Conservation (phyloP, 2,113 vertebrate genomes). For the Gambusia holbrooki region DNA sequence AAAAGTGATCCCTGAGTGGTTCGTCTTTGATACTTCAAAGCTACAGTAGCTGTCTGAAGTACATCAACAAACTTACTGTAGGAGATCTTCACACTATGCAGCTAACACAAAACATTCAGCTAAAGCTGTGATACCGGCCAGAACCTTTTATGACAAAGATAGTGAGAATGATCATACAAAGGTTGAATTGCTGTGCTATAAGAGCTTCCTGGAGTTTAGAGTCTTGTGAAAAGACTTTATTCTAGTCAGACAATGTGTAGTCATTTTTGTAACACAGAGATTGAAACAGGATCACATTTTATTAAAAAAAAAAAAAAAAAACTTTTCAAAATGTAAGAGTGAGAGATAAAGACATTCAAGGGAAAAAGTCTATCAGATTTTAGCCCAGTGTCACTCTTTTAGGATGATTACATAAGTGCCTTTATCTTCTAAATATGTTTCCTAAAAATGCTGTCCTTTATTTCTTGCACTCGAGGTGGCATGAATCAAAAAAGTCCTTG, state of each 20-base stretch:
- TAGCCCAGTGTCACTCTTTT: constrained; percentile 32
- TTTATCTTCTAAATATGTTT: constrained; percentile 65
- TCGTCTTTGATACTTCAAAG: constrained; percentile 64
- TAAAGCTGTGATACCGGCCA: constrained; percentile 32
- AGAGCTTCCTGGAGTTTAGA: constrained; percentile 62
- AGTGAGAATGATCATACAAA: neutral
- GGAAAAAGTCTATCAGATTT: constrained; percentile 44
- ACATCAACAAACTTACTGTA: constrained; percentile 49
- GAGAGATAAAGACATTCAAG: constrained; percentile 28
- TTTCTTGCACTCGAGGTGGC: constrained; percentile 64
- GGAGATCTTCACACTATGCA: constrained; percentile 42
- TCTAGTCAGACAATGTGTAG: constrained; percentile 43
- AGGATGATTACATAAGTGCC: constrained; percentile 56
- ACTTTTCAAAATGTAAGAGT: constrained; percentile 15
- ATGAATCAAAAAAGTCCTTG: constrained; percentile 61
- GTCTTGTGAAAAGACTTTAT: constrained; percentile 44
- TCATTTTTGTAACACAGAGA: constrained; percentile 45
- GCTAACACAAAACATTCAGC: constrained; percentile 42
- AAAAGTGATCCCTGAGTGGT: constrained; percentile 33
- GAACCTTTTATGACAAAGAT: constrained; percentile 29
- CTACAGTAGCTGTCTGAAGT: constrained; percentile 55
- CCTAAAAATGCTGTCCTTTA: constrained; percentile 64
- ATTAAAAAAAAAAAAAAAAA: neutral
- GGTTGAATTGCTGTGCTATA: constrained; percentile 26
- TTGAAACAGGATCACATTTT: constrained; percentile 10